Evolutionary conservation across 2,797 vertebrate species (phyloP).

Genomic region (Arctocebus calabarensis): DNA sequence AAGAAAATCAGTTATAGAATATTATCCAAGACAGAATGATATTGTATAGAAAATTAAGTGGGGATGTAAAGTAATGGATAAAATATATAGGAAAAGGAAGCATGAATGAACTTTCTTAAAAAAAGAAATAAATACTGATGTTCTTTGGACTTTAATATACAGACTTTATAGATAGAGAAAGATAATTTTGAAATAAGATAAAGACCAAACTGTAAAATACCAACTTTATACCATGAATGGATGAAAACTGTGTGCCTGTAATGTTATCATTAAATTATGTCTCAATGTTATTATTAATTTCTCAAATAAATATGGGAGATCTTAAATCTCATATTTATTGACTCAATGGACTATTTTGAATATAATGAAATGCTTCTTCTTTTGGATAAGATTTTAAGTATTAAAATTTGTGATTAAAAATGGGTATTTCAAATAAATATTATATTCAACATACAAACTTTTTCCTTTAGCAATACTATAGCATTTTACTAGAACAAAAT

Average conservation of each 20-base stretch:
- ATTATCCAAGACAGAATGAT: no score
- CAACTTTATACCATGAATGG: not conserved
- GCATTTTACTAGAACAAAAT: not conserved
- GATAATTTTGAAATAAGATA: not conserved
- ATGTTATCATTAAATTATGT: no score
- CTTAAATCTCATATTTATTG: not conserved
- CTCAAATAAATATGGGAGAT: not conserved
- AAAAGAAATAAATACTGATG: not conserved
- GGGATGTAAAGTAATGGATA: not conserved
- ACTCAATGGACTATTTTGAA: not conserved
- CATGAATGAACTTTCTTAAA: not conserved
- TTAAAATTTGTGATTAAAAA: not conserved
- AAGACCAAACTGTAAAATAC: not conserved
- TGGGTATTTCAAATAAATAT: not conserved
- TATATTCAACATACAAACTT: not conserved
- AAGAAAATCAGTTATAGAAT: no score
- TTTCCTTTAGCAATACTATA: not conserved
- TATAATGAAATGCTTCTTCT: not conserved
- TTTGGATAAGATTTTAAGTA: not conserved
- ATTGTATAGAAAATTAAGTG: not conserved
- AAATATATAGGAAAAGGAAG: not conserved
- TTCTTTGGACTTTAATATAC: not conserved
- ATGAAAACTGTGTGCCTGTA: not conserved
- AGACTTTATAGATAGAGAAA: not conserved
- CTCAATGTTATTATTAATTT: not conserved